Percentiles rank a stretch among this genome's conserved stretches.
phyloP scores from a whole-genome alignment of 2,113 vertebrate genomes.

The Chloropsis cyanopogon region DNA sequence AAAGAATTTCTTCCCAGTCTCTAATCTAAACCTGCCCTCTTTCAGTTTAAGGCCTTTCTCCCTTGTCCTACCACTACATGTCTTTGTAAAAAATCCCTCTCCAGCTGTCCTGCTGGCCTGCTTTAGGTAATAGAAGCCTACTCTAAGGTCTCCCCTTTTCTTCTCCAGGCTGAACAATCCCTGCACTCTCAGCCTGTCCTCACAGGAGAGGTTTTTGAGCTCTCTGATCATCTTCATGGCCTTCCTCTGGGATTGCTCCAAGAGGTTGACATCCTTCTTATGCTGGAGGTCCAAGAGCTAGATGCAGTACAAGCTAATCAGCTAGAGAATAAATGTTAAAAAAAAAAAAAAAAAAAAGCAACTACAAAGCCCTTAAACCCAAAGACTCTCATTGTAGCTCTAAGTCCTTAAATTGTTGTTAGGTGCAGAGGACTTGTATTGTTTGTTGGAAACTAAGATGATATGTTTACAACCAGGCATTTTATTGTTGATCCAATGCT shows the following conservation, averaged over 20 bases:
- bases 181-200: not conserved
- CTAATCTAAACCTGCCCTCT: not conserved
- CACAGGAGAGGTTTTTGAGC: not conserved
- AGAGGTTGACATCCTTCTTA: not conserved
- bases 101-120: not conserved
- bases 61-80: not conserved
- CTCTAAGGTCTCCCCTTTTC: not conserved
- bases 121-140: not conserved
- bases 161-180: not conserved
- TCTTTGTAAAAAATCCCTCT: not conserved
- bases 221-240: not conserved
- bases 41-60: not conserved
- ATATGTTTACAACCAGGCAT: not conserved
- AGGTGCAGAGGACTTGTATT: not conserved
- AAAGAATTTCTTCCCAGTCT: not conserved
- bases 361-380: not conserved
- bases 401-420: not conserved
- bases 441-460: not conserved
- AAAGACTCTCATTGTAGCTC: not conserved
- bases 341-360: not conserved
- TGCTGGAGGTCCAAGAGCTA: not conserved
- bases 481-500: not conserved
- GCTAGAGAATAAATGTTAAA: not conserved
- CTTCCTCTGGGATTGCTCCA: not conserved
- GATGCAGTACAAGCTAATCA: not conserved